phyloP scores from a whole-genome alignment of 2,888 invertebrate genomes.

The Troides helena region DNA sequence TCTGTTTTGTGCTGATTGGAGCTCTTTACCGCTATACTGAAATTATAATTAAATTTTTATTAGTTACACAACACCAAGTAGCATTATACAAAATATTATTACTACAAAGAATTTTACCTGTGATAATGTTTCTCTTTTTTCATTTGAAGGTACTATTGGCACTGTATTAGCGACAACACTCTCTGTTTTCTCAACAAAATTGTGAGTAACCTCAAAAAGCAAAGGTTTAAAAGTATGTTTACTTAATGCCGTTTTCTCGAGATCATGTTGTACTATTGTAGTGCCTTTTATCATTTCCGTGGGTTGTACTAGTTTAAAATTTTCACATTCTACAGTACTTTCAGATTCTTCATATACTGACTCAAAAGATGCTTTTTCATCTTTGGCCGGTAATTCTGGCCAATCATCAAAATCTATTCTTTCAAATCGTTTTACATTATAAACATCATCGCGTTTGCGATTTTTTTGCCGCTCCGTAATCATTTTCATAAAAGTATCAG shows the following conservation, averaged over 20 bases:
- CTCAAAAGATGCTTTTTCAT: slow-evolving; percentile 22
- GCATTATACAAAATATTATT: neutral
- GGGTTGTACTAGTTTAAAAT: slow-evolving; percentile 1
- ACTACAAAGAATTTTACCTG: neutral
- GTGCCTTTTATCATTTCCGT: slow-evolving; percentile 43
- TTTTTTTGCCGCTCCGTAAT: slow-evolving; percentile 10
- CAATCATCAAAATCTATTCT: slow-evolving; percentile 35
- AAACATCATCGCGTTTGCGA: neutral
- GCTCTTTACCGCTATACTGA: slow-evolving; percentile 29
- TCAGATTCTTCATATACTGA: slow-evolving; percentile 33
- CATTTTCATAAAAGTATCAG: slow-evolving; percentile 15
- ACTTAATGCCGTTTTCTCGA: neutral
- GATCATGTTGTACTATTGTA: slow-evolving; percentile 35
- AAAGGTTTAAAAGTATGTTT: slow-evolving; percentile 31
- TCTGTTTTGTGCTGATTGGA: slow-evolving; percentile 13
- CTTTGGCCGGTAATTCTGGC: slow-evolving; percentile 32
- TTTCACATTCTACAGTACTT: slow-evolving; percentile 40
- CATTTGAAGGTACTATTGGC: neutral
- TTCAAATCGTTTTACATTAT: slow-evolving; percentile 22
- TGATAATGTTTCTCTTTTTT: neutral
- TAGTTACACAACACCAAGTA: neutral
- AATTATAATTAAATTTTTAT: neutral
- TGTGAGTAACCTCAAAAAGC: slow-evolving; percentile 33
- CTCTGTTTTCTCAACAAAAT: neutral
- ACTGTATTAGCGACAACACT: neutral